These are phyloP conservation scores for Cataglyphis altisquamis DNA, from an alignment of 2,888 invertebrate genomes.

Conservation along the genomic window DNA sequence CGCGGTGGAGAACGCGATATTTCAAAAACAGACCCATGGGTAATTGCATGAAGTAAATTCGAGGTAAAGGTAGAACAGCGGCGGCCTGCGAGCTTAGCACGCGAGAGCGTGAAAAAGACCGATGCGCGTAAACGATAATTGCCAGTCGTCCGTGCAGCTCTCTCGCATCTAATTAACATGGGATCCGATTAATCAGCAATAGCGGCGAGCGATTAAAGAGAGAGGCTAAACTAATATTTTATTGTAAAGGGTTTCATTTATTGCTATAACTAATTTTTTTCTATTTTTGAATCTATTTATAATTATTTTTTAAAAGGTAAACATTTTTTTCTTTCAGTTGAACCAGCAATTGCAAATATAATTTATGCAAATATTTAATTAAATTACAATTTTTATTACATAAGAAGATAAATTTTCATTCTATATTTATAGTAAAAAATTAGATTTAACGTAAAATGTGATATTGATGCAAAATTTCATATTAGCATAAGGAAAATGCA, in stretches of 20 bases:
- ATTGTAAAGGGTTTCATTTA: neutral
- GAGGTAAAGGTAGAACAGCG: constrained; percentile 52
- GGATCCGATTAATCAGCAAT: constrained; percentile 43
- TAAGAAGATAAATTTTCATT: constrained; percentile 10
- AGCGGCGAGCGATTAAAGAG: constrained; percentile 19
- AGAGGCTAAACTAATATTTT: neutral
- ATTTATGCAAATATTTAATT: neutral
- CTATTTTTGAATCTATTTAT: neutral
- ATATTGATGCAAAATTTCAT: constrained; percentile 4
- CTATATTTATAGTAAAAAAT: neutral
- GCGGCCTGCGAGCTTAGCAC: constrained; percentile 29
- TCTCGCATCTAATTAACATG: constrained; percentile 48
- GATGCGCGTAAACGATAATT: constrained; percentile 65
- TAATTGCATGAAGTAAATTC: constrained; percentile 72
- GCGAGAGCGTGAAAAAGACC: constrained; percentile 48
- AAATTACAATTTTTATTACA: neutral
- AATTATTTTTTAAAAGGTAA: neutral
- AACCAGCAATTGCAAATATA: neutral
- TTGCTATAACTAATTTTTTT: neutral
- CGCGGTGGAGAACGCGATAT: constrained; percentile 58
- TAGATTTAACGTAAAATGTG: neutral
- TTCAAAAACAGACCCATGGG: constrained; percentile 67
- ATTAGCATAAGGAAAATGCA: constrained; percentile 37
- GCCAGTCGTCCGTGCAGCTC: constrained; percentile 45
- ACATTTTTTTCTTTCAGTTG: neutral